These are phyloP conservation scores for Saccostrea glomerata DNA, from an alignment of 1,140 invertebrate species.

Conservation along the genomic window DNA sequence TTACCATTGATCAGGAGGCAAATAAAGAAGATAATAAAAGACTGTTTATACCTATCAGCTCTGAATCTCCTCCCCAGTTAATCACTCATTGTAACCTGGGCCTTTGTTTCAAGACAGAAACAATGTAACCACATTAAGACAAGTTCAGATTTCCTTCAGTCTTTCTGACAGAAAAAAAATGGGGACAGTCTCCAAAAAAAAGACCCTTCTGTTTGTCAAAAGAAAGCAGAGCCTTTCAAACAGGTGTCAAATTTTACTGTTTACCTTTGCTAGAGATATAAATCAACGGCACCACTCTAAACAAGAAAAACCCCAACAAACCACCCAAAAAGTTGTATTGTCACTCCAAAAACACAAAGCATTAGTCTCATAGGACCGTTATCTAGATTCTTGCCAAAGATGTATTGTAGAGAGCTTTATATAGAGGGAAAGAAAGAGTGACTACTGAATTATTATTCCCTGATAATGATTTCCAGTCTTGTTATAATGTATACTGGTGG, in stretches of 20 bases:
- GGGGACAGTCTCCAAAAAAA: neutral
- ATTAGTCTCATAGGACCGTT: neutral
- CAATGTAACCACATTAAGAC: constrained; percentile 18
- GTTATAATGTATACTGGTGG: neutral
- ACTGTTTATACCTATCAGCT: neutral
- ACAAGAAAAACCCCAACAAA: neutral
- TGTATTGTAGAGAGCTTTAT: neutral
- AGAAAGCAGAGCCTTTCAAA: constrained; percentile 16
- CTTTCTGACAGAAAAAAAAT: constrained; percentile 1
- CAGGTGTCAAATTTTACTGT: constrained; percentile 24
- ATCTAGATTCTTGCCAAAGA: constrained; percentile 28
- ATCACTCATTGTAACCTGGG: neutral
- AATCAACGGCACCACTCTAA: neutral
- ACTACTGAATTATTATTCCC: neutral
- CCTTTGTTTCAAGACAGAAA: constrained; percentile 21
- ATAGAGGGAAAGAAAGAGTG: constrained; percentile 11
- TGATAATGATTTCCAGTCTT: constrained; percentile 31
- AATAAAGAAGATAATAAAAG: constrained; percentile 23
- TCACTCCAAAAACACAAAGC: neutral
- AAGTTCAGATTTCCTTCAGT: neutral
- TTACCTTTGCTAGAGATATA: neutral
- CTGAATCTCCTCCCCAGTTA: neutral
- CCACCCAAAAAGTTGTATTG: constrained; percentile 15
- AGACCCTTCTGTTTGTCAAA: neutral
- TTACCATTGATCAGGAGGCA: neutral